These are phyloP conservation scores for Macquaria australasica DNA, from an alignment of 2,113 vertebrate species.

Conservation along the genomic window DNA sequence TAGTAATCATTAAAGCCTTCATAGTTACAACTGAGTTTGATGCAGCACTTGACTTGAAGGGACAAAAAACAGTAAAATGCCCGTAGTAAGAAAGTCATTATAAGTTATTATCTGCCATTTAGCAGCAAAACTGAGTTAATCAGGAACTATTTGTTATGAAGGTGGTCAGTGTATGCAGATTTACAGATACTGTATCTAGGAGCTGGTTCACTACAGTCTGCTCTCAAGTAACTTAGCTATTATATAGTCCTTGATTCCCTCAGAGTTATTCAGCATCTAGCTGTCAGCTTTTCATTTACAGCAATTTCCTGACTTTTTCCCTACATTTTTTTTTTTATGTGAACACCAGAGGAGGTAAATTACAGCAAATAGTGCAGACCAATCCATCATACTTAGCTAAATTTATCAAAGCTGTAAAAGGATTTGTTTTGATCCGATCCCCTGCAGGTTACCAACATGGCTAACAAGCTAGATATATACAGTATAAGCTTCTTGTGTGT, in stretches of 20 bases:
- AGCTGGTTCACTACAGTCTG: neutral
- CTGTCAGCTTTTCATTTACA: neutral
- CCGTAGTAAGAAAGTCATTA: too few relatives aligned
- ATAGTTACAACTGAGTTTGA: neutral
- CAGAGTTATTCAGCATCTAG: neutral
- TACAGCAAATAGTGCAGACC: neutral
- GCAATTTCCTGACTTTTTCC: neutral
- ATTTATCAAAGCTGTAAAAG: neutral
- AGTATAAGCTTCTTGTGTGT: neutral
- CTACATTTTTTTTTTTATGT: neutral
- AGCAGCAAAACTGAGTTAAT: neutral
- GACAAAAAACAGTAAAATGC: too few relatives aligned
- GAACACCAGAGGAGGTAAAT: conserved; percentile 35
- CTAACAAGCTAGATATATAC: neutral
- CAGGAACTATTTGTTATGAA: neutral
- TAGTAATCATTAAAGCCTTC: neutral
- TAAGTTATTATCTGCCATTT: too few relatives aligned
- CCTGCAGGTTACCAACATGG: neutral
- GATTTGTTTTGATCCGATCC: conserved; percentile 2
- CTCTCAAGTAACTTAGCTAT: too few relatives aligned
- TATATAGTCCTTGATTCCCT: neutral
- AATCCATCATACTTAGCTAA: conserved; percentile 28
- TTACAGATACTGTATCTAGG: neutral
- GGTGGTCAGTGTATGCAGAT: neutral
- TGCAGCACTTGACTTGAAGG: neutral